Base-by-base conservation (phyloP, 2,797 vertebrate species). In the Ciconia nigra region DNA sequence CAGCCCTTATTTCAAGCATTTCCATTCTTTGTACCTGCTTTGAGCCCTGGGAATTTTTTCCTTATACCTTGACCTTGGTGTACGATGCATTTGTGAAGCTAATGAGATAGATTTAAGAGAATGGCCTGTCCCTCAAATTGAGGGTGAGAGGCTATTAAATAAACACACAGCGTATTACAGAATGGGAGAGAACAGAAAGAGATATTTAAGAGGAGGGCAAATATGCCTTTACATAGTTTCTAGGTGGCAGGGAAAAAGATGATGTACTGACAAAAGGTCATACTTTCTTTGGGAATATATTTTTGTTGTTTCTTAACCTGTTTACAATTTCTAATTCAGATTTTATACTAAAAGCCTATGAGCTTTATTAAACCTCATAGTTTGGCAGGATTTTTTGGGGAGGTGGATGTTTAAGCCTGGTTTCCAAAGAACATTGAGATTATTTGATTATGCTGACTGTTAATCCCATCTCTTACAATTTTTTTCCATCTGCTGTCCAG, bases 101-200 rank as follows among this genome's bases (percentile, higher is more conserved):
- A 86, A 80, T 94, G 88, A 94, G 74, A 42, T 88, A 69, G 69
- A 89, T 91, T 93, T 96, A 94, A 94, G 78, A 88, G 91, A 93
- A 54, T 89, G 72, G 35, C 54, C 52, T 92, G 59, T 94, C 90
- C 87, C 77, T 92, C 44, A 80, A 84, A 72, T 86, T 84, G 54
- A 86, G 82, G 37, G 69, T 88, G 90, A 94, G 85, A 84, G 70
- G 70, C 66, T 96, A 3, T 80, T 87, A 90, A 95, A 83, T 96
- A 96, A 94, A 81, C 15, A 52, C 25, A 39, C 35, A 71, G 28
- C 0, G 0, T 92, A 47, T 72, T 94, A 52, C 5, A 57, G 55
- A 73, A 73, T 59, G 61, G 58, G 59, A 69, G 82, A 86, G 65
- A 91, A 57, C 35, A 91, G 66, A 78, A 81, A 46, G 42, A 78